Conservation (phyloP, 2,888 invertebrate species). For the Nomada fabriciana region DNA sequence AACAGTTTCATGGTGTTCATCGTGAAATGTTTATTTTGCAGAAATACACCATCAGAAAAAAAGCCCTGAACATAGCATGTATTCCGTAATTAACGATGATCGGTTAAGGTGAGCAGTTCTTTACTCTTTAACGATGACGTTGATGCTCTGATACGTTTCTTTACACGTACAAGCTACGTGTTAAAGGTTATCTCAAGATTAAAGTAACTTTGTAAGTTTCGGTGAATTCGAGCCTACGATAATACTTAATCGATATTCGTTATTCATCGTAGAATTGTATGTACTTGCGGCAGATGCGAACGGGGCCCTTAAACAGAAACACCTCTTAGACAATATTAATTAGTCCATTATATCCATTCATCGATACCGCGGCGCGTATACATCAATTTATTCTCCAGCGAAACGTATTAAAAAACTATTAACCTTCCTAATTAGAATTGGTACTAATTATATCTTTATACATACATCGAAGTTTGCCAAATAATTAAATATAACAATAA, state of each 20-base stretch:
- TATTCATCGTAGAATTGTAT: slow-evolving; percentile 26
- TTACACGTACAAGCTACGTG: slow-evolving; percentile 2
- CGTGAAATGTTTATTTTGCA: slow-evolving; percentile 13
- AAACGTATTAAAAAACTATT: slow-evolving; percentile 31
- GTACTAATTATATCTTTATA: slow-evolving; percentile 27
- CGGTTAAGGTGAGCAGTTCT: slow-evolving; percentile 9
- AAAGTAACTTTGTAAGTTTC: slow-evolving; percentile 41
- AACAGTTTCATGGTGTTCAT: slow-evolving; percentile 26
- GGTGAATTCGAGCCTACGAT: slow-evolving; percentile 25
- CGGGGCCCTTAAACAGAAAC: slow-evolving; percentile 38
- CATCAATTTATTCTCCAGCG: slow-evolving; percentile 15
- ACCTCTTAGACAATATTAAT: slow-evolving; percentile 16
- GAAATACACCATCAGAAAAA: slow-evolving; percentile 32
- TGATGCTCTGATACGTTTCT: background rate
- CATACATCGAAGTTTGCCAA: slow-evolving; percentile 15
- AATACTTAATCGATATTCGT: slow-evolving; percentile 45
- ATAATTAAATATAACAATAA: slow-evolving; percentile 29
- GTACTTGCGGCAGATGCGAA: slow-evolving; percentile 38
- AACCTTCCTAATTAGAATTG: slow-evolving; percentile 12
- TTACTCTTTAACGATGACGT: slow-evolving; percentile 3
- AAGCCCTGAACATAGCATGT: slow-evolving; percentile 21
- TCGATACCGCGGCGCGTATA: background rate
- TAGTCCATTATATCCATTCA: slow-evolving; percentile 23
- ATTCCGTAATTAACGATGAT: slow-evolving; percentile 18
- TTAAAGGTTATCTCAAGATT: slow-evolving; percentile 20